Conservation (phyloP, 2,113 vertebrate genomes). For the Xenopus borealis region DNA sequence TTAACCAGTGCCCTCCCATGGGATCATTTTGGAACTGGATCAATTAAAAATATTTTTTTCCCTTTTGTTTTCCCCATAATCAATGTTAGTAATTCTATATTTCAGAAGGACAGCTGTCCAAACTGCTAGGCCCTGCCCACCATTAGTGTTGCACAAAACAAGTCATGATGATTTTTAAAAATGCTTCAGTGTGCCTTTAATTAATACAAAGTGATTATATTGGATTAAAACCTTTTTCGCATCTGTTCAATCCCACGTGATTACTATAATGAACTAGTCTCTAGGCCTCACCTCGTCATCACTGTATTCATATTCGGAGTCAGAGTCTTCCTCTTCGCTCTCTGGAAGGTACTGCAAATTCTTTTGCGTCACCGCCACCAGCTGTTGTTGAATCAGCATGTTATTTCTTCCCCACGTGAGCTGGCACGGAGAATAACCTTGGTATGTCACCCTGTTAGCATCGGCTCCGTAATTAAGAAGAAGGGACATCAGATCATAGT, state of each 20-base stretch:
- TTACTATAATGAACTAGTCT: not conserved
- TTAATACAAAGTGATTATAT: no score
- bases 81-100: no score
- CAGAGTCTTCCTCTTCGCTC: slow-evolving; percentile 80
- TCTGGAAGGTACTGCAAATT: slow-evolving; percentile 82
- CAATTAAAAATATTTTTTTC: no score
- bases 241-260: not conserved
- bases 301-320: slow-evolving; percentile 71
- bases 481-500: slow-evolving; percentile 78
- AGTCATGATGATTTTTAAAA: no score
- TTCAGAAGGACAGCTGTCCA: no score
- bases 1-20: no score
- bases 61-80: no score
- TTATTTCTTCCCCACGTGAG: slow-evolving; percentile 86
- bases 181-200: no score
- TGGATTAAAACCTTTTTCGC: no score
- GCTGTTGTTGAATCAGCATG: slow-evolving; percentile 75
- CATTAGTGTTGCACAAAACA: no score
- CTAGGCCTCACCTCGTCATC: slow-evolving; percentile 76
- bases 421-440: slow-evolving; percentile 90
- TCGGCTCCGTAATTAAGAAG: slow-evolving; percentile 82
- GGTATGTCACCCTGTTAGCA: slow-evolving; percentile 87
- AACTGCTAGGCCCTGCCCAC: no score
- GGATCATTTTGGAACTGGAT: no score
- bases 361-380: slow-evolving; percentile 73